Conservation (phyloP, 2,888 invertebrate genomes). For the Agrochola circellaris region DNA sequence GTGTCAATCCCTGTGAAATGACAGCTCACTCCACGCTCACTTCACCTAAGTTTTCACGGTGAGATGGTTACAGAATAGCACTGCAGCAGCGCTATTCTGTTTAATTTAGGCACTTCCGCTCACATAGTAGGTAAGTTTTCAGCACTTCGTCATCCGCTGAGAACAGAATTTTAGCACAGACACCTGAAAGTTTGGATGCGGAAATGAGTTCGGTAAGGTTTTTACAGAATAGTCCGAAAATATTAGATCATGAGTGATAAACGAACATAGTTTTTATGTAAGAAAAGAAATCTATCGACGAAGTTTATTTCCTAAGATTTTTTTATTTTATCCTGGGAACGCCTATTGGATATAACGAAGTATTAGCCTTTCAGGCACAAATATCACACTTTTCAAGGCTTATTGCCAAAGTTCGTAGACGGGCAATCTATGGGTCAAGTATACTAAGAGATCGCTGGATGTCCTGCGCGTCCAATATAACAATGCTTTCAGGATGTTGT, state of each 20-base stretch:
- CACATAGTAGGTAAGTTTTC: not conserved
- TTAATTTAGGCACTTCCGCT: not conserved
- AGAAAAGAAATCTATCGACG: not conserved
- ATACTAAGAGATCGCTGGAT: no score
- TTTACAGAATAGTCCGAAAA: not conserved
- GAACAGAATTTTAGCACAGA: not conserved
- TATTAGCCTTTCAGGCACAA: not conserved
- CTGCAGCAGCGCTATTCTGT: conserved; percentile 22
- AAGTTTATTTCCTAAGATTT: not conserved
- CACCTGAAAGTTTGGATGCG: not conserved
- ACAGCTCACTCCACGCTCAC: no score
- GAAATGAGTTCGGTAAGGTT: not conserved
- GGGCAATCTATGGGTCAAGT: no score
- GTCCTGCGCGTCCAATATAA: no score
- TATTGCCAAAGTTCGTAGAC: no score
- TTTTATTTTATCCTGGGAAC: not conserved
- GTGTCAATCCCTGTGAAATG: no score
- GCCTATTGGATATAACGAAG: not conserved
- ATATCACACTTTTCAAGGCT: no score
- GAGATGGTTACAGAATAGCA: no score
- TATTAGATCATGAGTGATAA: not conserved
- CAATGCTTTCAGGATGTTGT: no score
- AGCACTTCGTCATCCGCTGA: not conserved
- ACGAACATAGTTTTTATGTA: no score
- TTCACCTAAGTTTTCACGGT: no score